Evolutionary conservation across 2,888 invertebrate species (phyloP), one percentile per base, ranked within the genome.

Genomic region (Patella pellucida): DNA sequence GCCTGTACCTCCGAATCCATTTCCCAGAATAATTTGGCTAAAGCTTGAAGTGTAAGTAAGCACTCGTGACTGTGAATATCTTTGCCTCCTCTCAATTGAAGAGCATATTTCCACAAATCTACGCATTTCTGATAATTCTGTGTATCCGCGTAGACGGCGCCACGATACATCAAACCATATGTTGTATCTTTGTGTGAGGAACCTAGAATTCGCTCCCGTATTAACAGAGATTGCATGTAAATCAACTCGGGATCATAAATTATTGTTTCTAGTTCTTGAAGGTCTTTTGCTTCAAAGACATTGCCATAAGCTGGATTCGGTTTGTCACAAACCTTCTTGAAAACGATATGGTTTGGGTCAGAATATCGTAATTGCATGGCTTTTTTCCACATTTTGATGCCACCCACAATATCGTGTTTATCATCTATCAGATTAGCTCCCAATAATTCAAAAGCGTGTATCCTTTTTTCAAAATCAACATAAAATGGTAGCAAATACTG

Each of bases 361-460:
- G 73, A 19, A 68, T 92, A 91, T 75, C 95, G 92, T 73, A 95
- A 93, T n/a, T 91, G 91, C 85, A 94, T 93, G n/a, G 95, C 96
- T 85, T 93, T 93, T 73, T 94, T 93, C 97, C 97, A 97, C 68
- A 85, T 79, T n/a, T 75, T 77, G 3, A 85, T 31, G 0, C 85
- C 87, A 51, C 80, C 78, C 16, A 83, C 86, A 41, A 90, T 93
- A 91, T 96, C 95, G 91, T 95, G 95, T 90, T 95, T 94, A 91
- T 96, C 96, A 91, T 97, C 96, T 72, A 97, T 93, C 92, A 95
- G 96, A 75, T 97, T 96, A 27, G 96, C 94, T 1, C 95, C 97
- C 89, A 97, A 94, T 84, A 97, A 92, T 91, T 97, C 97, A 90
- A 95, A 94, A 11, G 96, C 96, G 92, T 97, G 95, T 0, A 96